These are phyloP conservation scores for Pterobdella sp. DNA, from an alignment of 2,888 invertebrate species.

Conservation along the genomic window DNA sequence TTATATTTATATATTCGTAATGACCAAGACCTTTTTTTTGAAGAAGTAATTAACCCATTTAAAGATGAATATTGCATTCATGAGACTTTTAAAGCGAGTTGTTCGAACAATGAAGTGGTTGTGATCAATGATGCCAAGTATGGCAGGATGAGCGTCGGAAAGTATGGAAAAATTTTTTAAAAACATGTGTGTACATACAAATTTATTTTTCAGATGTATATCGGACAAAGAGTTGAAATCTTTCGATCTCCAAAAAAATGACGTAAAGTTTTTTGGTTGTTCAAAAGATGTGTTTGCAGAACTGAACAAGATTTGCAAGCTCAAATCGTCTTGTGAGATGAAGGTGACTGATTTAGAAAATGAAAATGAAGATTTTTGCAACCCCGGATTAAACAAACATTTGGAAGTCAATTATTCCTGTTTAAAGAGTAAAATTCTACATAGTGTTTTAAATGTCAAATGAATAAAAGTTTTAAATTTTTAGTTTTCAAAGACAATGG, in stretches of 20 bases:
- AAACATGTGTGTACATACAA: too few relatives aligned
- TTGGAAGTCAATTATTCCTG: constrained; percentile 27
- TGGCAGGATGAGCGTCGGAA: too few relatives aligned
- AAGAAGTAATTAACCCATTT: too few relatives aligned
- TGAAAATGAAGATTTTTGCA: constrained; percentile 19
- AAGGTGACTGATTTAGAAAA: constrained; percentile 19
- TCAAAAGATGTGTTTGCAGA: constrained; percentile 19
- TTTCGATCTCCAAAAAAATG: neutral
- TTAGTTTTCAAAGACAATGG: constrained; percentile 14
- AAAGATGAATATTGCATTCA: too few relatives aligned
- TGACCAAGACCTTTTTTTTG: neutral
- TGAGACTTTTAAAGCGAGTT: too few relatives aligned
- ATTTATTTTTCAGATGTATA: too few relatives aligned
- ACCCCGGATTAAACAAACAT: constrained; percentile 23
- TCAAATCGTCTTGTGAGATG: constrained; percentile 13
- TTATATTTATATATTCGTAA: neutral
- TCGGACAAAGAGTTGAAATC: constrained; percentile 18
- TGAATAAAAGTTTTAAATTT: neutral
- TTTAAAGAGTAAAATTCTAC: constrained; percentile 18
- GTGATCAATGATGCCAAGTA: too few relatives aligned
- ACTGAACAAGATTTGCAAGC: constrained; percentile 19
- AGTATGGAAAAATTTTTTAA: too few relatives aligned
- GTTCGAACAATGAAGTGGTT: too few relatives aligned
- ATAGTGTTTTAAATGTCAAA: neutral
- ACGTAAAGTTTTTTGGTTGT: constrained; percentile 25